phyloP scores from a whole-genome alignment of 2,113 vertebrate genomes.

The Penelope pileata region DNA sequence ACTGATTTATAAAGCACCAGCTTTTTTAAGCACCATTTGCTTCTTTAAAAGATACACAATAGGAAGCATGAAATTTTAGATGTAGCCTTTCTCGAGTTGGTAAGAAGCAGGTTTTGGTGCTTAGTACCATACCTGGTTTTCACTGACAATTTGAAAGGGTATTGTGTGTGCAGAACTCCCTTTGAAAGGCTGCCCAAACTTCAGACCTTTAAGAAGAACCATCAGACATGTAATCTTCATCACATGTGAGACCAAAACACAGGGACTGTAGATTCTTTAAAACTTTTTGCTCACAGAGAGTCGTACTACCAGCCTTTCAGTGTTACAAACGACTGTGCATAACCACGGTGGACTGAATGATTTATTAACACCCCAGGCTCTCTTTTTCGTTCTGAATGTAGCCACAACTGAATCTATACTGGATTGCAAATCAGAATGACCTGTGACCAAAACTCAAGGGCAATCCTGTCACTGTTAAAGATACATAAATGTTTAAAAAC shows the following conservation, averaged over 20 bases:
- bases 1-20: background rate
- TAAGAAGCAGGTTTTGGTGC: background rate
- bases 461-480: conserved; percentile 1
- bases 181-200: background rate
- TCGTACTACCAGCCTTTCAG: background rate
- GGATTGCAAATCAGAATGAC: background rate
- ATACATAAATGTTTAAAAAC: conserved; percentile 1
- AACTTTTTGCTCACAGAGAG: background rate
- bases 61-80: background rate
- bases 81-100: background rate
- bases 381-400: background rate
- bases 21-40: background rate
- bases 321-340: background rate
- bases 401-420: background rate
- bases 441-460: conserved; percentile 8
- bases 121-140: background rate
- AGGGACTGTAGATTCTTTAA: background rate
- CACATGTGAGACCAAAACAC: background rate
- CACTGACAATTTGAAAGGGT: background rate
- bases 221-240: background rate
- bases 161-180: background rate
- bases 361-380: conserved; percentile 35
- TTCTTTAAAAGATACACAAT: background rate
- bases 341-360: background rate
- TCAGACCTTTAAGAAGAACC: background rate